Percentiles rank a stretch among this genome's conserved stretches.
phyloP scores from a whole-genome alignment of 1,140 invertebrate species.

The Zaprionus camerounensis region DNA sequence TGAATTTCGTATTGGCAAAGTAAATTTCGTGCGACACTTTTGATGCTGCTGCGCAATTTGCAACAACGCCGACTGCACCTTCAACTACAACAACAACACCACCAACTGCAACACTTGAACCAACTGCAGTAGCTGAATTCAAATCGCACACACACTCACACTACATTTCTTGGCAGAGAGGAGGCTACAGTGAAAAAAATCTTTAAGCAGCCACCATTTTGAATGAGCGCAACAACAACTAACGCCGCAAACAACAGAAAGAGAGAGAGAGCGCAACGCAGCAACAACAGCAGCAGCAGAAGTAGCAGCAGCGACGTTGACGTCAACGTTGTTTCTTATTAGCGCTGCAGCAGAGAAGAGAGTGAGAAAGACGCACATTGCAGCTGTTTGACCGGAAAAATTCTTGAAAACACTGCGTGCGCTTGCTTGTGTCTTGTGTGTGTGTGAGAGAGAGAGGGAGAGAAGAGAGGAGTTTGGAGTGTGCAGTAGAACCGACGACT shows the following conservation, averaged over 20 bases:
- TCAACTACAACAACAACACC: constrained; percentile 25
- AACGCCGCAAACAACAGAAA: constrained; percentile 49
- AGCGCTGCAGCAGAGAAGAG: constrained; percentile 17
- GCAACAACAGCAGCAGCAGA: constrained; percentile 35
- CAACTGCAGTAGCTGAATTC: constrained; percentile 46
- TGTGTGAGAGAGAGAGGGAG: neutral
- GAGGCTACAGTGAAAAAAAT: constrained; percentile 48
- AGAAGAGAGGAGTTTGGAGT: constrained; percentile 17
- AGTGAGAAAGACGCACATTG: constrained; percentile 28
- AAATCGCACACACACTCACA: constrained; percentile 35
- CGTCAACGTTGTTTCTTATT: constrained; percentile 61
- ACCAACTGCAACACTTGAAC: constrained; percentile 34
- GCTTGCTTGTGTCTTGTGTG: constrained; percentile 23
- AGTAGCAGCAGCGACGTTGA: constrained; percentile 52
- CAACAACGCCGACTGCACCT: constrained; percentile 44
- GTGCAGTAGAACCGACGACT: constrained; percentile 14
- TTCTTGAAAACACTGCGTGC: constrained; percentile 43
- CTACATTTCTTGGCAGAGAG: constrained; percentile 65
- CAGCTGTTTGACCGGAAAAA: constrained; percentile 65
- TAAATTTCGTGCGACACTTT: constrained; percentile 43
- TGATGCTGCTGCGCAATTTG: constrained; percentile 58
- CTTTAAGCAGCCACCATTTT: constrained; percentile 74
- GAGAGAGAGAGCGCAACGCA: constrained; percentile 49
- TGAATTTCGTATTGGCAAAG: constrained; percentile 36
- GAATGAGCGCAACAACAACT: constrained; percentile 65